These are phyloP conservation scores for Pseudopipra pipra DNA, from an alignment of 2,113 vertebrate genomes.

Conservation along the genomic window DNA sequence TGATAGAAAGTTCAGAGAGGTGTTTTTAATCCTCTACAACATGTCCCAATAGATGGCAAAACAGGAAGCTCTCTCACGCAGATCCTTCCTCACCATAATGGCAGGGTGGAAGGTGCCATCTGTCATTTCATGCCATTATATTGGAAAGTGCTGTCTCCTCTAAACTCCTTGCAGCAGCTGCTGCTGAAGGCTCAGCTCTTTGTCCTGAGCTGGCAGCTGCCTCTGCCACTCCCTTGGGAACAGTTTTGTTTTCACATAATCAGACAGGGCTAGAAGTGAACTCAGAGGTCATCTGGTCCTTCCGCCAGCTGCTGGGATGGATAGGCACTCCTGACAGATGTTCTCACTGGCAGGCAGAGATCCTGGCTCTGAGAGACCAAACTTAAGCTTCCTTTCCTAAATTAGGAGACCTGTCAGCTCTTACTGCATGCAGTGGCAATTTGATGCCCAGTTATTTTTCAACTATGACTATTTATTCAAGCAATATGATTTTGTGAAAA, in stretches of 20 bases:
- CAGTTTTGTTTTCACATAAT: neutral
- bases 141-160: neutral
- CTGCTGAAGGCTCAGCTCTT: neutral
- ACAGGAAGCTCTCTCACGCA: neutral
- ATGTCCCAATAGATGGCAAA: neutral
- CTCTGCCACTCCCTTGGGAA: neutral
- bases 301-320: neutral
- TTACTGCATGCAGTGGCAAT: fast-evolving
- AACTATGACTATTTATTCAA: neutral
- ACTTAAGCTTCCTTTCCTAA: neutral
- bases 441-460: neutral
- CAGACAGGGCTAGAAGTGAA: neutral
- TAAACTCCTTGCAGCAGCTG: neutral
- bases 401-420: neutral
- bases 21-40: neutral
- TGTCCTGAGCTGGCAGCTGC: conserved; percentile 30
- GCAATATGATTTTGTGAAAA: neutral
- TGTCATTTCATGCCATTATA: neutral
- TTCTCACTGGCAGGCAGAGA: neutral
- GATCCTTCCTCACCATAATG: neutral
- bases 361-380: neutral
- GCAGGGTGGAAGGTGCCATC: neutral
- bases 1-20: neutral
- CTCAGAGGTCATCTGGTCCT: conserved; percentile 2
- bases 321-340: neutral